phyloP scores from a whole-genome alignment of 1,140 invertebrate genomes.

The Drosophila pseudoobscura region DNA sequence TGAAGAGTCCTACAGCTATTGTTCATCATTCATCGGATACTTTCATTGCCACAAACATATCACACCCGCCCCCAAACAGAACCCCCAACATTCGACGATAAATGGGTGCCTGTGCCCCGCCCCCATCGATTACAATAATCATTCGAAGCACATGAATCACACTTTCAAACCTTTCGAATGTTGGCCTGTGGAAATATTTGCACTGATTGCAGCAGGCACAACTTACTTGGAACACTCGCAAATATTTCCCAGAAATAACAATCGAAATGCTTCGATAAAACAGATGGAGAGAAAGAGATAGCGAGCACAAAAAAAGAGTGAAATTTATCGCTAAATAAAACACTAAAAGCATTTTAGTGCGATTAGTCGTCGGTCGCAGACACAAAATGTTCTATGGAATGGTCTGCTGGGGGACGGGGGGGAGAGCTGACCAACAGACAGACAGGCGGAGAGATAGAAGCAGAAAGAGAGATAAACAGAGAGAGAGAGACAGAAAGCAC shows the following conservation, averaged over 20 bases:
- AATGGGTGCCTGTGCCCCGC: too few relatives aligned
- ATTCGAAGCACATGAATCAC: background rate
- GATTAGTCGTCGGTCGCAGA: slow-evolving; percentile 38
- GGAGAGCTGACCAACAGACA: slow-evolving; percentile 26
- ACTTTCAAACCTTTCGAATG: background rate
- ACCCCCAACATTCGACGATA: too few relatives aligned
- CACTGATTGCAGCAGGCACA: slow-evolving; percentile 25
- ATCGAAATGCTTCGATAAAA: slow-evolving; percentile 31
- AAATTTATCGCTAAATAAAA: slow-evolving; percentile 52
- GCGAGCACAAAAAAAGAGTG: slow-evolving; percentile 13
- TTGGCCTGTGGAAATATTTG: slow-evolving; percentile 33
- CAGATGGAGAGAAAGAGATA: background rate
- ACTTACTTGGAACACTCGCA: slow-evolving; percentile 20
- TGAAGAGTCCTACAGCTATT: too few relatives aligned
- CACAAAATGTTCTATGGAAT: background rate
- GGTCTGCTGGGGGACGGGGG: too few relatives aligned
- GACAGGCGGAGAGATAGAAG: background rate
- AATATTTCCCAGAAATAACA: slow-evolving; percentile 21
- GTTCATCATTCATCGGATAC: too few relatives aligned
- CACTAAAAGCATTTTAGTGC: slow-evolving; percentile 68
- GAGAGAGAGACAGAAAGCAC: too few relatives aligned
- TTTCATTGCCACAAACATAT: too few relatives aligned
- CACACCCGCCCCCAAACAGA: too few relatives aligned
- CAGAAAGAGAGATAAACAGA: too few relatives aligned
- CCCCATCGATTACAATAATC: slow-evolving; percentile 10